A percentile compares a stretch with the other conserved stretches of the same genome.
Evolutionary conservation across 1,140 invertebrate genomes (phyloP).

Genomic region (Chlorops oryzae): DNA sequence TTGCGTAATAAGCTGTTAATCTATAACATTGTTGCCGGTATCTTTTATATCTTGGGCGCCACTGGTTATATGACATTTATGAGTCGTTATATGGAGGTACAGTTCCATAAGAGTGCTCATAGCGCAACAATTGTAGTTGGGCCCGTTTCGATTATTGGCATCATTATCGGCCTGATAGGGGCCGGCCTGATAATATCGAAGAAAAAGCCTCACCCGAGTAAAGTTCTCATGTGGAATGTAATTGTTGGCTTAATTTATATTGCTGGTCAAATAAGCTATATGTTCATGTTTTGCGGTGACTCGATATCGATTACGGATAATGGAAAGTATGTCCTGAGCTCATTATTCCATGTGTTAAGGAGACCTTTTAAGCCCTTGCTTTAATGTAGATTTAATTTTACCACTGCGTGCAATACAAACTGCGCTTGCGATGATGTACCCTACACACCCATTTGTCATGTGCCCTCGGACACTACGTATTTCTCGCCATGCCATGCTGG

Average conservation of each 20-base stretch:
- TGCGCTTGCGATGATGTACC: slow-evolving; percentile 53
- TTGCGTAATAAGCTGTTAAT: slow-evolving; percentile 57
- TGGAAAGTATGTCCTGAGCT: slow-evolving; percentile 27
- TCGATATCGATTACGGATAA: slow-evolving; percentile 20
- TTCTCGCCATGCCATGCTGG: slow-evolving; percentile 62
- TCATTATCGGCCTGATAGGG: slow-evolving; percentile 57
- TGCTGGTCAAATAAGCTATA: slow-evolving; percentile 50
- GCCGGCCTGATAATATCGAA: slow-evolving; percentile 59
- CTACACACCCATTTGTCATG: slow-evolving; percentile 57
- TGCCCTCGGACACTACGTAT: slow-evolving; percentile 51
- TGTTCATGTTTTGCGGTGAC: slow-evolving; percentile 56
- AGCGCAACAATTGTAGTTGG: slow-evolving; percentile 57
- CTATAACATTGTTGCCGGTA: slow-evolving; percentile 54
- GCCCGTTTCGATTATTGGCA: slow-evolving; percentile 53
- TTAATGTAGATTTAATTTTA: slow-evolving; percentile 50
- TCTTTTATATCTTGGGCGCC: slow-evolving; percentile 60
- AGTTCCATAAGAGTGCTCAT: slow-evolving; percentile 59
- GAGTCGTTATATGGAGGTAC: slow-evolving; percentile 66
- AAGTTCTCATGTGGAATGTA: slow-evolving; percentile 60
- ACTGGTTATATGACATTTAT: slow-evolving; percentile 64
- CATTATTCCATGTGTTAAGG: too few species aligned
- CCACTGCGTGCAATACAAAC: slow-evolving; percentile 50
- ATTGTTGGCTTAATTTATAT: slow-evolving; percentile 55
- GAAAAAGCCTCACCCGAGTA: slow-evolving; percentile 56
- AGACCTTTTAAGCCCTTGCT: too few species aligned